These are phyloP conservation scores for Buceros bicornis DNA, from an alignment of 2,797 vertebrate genomes.

Conservation along the genomic window DNA sequence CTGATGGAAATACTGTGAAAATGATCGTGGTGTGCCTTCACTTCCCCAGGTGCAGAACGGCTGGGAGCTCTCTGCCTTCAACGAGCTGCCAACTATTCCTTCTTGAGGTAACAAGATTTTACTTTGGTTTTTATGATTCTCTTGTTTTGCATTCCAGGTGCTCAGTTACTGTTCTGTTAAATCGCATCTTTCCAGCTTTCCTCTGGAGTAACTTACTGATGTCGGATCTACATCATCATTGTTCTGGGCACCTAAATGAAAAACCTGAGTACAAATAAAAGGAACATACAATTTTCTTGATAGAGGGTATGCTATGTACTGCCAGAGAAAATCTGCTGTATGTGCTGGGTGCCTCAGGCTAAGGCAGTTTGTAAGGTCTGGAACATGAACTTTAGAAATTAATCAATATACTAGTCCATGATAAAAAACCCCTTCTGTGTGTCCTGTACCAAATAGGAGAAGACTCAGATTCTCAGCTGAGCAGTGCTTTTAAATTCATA, in stretches of 20 bases:
- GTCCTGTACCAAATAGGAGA: constrained; percentile 14
- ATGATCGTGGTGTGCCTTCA: neutral
- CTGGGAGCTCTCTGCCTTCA: neutral
- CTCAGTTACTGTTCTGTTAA: neutral
- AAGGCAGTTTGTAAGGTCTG: constrained; percentile 44
- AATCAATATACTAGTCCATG: constrained; percentile 47
- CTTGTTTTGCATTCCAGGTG: neutral
- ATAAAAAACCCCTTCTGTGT: constrained; percentile 1
- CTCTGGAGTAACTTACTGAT: neutral
- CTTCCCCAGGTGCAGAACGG: neutral
- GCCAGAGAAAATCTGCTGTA: constrained; percentile 6
- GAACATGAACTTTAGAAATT: constrained; percentile 49
- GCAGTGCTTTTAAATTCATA: constrained; percentile 41
- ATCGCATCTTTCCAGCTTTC: neutral
- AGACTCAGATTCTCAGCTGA: neutral
- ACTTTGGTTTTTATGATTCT: neutral
- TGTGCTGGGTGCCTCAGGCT: constrained; percentile 44
- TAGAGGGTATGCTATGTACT: neutral
- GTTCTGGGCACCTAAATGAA: neutral
- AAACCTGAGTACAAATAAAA: constrained; percentile 3
- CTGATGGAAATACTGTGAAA: neutral
- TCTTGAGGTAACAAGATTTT: neutral
- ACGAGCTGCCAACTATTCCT: neutral
- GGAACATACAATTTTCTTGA: neutral
- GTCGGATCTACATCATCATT: neutral